Evolutionary conservation across 2,113 vertebrate genomes (phyloP), one percentile per base, ranked within the genome.

Genomic region (Abramis brama): DNA sequence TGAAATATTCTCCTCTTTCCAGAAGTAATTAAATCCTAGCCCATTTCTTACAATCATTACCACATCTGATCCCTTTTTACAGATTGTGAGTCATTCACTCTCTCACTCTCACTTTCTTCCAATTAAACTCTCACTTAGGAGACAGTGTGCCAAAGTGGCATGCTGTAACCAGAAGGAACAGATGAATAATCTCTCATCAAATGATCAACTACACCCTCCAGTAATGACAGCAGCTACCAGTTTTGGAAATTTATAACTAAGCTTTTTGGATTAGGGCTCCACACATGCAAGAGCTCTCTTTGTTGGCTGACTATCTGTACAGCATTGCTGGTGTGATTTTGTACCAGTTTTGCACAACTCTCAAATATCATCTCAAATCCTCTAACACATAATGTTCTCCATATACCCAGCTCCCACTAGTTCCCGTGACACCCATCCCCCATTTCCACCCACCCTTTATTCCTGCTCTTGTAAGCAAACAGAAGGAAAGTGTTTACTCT

Each of bases 41-140:
- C 50, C 19, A 43, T 6, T 60, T 11, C 7, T 66, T 21, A 12
- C 25, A 50, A 36, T 52, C 19, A 59, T 39, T 55, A 23, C 11
- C 36, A 86, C 78, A 83, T 76, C 68, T 43, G 76, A 43, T 74
- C 83, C 2, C 5, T 80, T 66, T 87, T 76, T 87, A 85, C 85
- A 84, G 33, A n/a, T 47, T 89, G 80, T 93, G 90, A 92, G 84
- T 92, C 90, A 91, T 81, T 11, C 83, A 36, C 36, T 23, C 25
- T 76, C 15, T 74, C 45, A 21, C n/a, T 23, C 30, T 86, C 75
- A 89, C 30, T 3, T 71, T 55, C 43, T 55, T 86, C 76, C 90
- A 91, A 90, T 52, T 91, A 92, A 91, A 91, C 36, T 83, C 79
- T 84, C 82, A 79, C 87, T 89, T 85, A 85, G 30, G 85, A 86